Evolutionary conservation across 2,113 vertebrate species (phyloP), one percentile per base, ranked within the genome.

Genomic region (Dryoscopus gambensis): DNA sequence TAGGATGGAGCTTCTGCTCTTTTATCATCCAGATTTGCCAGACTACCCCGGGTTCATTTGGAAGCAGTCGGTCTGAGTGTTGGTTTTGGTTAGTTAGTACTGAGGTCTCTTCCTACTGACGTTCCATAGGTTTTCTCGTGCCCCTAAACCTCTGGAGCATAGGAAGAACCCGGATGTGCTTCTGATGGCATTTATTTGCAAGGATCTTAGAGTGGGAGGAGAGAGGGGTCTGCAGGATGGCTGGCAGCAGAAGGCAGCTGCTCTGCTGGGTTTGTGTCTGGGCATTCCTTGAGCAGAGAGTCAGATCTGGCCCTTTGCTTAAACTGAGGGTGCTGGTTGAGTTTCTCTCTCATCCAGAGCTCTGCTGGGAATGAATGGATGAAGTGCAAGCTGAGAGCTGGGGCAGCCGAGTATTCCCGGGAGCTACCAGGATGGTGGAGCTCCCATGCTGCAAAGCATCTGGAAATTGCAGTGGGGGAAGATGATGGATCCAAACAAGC

Each of bases 391-490:
- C 44, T 56, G 81, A 18, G 55, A 37, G 39, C 33, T 71, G 56
- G 40, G 56, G 25, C 50, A 25, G 49, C 5, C 0, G 2, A 21
- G n/a, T 25, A 0, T 24, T 13, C 16, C 23, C 69, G 81, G 37
- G 60, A 60, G 18, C 7, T 16, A 2, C 27, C 33, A 42, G 52
- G 18, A 5, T 17, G 63, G 35, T 68, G 87, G 15, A 73, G 42
- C 44, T 70, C 4, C 4, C 5, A 1, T 33, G 62, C 53, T 63
- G 24, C 14, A 71, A 39, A 89, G 63, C 59, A 47, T 11, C 71
- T 80, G 81, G 59, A 53, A 70, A 44, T 35, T 60, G 33, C 70
- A 35, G 0, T 0, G 6, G 37, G n/a, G 49, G 23, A 47, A 84
- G 30, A 9, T 3, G 59, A 13, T 55, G 70, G 60, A 46, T 64